These are phyloP conservation scores for Cebidichthys violaceus DNA, from an alignment of 2,113 vertebrate species.

Conservation along the genomic window DNA sequence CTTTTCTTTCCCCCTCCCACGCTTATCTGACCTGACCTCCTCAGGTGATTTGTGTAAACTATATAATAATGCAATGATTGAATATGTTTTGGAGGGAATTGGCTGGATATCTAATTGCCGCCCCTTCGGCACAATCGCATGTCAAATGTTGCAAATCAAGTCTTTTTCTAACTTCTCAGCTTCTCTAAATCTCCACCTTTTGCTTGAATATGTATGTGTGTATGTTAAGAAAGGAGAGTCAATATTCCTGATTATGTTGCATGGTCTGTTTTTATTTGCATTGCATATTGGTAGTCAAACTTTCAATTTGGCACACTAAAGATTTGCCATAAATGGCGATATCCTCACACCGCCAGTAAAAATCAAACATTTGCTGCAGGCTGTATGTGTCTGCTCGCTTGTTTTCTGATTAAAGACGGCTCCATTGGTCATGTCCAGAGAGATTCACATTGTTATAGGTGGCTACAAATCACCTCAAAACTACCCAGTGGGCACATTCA, in stretches of 20 bases:
- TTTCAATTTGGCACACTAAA: background rate
- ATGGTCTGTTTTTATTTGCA: slow-evolving; percentile 9
- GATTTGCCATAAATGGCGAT: background rate
- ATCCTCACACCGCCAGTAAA: slow-evolving; percentile 5
- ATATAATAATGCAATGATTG: slow-evolving; percentile 2
- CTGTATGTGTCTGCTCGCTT: background rate
- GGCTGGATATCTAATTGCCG: background rate
- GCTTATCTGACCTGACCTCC: slow-evolving; percentile 17
- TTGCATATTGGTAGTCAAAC: slow-evolving; percentile 29
- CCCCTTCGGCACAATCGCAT: background rate
- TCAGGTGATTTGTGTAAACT: slow-evolving; percentile 12
- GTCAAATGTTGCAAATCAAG: background rate
- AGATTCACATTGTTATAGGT: slow-evolving; percentile 22
- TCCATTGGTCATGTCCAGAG: slow-evolving; percentile 28
- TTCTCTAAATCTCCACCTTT: background rate
- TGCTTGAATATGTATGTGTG: background rate
- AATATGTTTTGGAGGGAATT: background rate
- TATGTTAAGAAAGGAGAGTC: background rate
- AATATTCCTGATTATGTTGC: slow-evolving; percentile 11
- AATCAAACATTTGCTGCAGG: slow-evolving; percentile 33
- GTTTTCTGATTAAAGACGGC: slow-evolving; percentile 47
- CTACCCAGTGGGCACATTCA: slow-evolving; percentile 45
- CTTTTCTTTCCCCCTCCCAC: slow-evolving; percentile 7
- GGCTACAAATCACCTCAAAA: slow-evolving; percentile 59
- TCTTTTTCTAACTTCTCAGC: background rate